Evolutionary conservation across 2,888 invertebrate species (phyloP).

Genomic region (Galerucella calmariensis): DNA sequence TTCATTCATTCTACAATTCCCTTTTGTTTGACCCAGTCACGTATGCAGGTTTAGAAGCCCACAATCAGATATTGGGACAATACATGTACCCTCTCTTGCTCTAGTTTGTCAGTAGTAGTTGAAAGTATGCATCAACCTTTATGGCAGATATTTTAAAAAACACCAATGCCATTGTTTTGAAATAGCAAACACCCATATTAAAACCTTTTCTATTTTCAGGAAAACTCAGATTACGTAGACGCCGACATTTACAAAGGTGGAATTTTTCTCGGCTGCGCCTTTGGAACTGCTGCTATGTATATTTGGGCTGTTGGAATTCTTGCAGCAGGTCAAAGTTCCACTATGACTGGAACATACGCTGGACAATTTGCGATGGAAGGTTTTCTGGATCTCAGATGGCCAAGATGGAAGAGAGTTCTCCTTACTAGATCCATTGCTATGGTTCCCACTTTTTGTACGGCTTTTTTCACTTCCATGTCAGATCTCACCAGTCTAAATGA

Average conservation of each 20-base stretch:
- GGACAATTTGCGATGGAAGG: conserved; percentile 92
- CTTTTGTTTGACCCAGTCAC: too few species aligned
- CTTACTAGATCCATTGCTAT: conserved; percentile 89
- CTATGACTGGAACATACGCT: conserved; percentile 85
- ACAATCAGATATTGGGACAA: too few species aligned
- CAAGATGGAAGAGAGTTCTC: conserved; percentile 86
- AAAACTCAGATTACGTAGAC: conserved; percentile 67
- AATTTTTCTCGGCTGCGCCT: conserved; percentile 79
- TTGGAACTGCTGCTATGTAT: conserved; percentile 79
- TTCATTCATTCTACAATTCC: too few species aligned
- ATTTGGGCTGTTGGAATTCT: conserved; percentile 86
- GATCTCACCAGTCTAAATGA: conserved; percentile 85
- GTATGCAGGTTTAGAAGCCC: too few species aligned
- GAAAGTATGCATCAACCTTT: too few species aligned
- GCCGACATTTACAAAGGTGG: conserved; percentile 80
- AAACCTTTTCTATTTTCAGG: conserved; percentile 57
- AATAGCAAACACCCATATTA: too few species aligned
- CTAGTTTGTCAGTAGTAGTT: too few species aligned
- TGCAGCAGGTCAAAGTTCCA: conserved; percentile 85
- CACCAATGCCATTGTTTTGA: too few species aligned
- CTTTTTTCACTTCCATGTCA: conserved; percentile 73
- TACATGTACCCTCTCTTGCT: too few species aligned
- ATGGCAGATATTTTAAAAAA: too few species aligned
- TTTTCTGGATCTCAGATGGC: conserved; percentile 86
- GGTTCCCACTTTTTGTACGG: conserved; percentile 75